These are phyloP conservation scores for Eublepharis macularius DNA, from an alignment of 2,113 vertebrate species.

Conservation along the genomic window DNA sequence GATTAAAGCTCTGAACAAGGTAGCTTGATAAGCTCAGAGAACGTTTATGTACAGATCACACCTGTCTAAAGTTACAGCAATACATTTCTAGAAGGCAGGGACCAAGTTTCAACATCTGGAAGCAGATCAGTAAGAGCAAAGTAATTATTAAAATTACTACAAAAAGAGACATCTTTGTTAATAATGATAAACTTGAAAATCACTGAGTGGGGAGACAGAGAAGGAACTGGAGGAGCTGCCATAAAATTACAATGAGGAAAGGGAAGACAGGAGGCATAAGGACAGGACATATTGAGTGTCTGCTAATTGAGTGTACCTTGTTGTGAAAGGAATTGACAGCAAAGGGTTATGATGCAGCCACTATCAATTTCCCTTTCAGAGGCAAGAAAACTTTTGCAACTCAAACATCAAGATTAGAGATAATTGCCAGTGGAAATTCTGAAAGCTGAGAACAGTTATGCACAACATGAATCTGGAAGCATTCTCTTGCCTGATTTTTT, in stretches of 20 bases:
- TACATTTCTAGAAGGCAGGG: background rate
- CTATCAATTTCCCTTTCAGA: conserved; percentile 32
- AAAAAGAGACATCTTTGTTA: conserved; percentile 16
- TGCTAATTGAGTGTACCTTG: conserved; percentile 4
- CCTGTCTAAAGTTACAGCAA: conserved; percentile 10
- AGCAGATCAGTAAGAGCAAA: conserved; percentile 25
- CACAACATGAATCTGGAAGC: conserved; percentile 28
- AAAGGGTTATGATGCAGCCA: conserved; percentile 41
- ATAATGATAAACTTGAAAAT: accelerated
- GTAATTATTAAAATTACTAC: conserved; percentile 7
- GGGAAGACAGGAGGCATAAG: background rate
- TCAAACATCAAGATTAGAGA: conserved; percentile 49
- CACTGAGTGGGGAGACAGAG: background rate
- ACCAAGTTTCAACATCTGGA: conserved; percentile 8
- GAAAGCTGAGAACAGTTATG: conserved; percentile 39
- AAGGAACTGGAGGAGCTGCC: background rate
- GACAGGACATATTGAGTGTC: conserved; percentile 13
- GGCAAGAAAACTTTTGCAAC: conserved; percentile 12
- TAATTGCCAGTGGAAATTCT: conserved; percentile 45
- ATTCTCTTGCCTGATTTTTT: background rate
- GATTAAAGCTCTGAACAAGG: conserved; percentile 20
- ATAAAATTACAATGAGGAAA: background rate
- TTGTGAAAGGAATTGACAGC: conserved; percentile 16
- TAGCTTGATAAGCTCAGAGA: conserved; percentile 1
- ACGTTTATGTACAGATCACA: conserved; percentile 7